Base-by-base conservation (phyloP, 2,888 invertebrate species). In the Thysanoteuthis rhombus region DNA sequence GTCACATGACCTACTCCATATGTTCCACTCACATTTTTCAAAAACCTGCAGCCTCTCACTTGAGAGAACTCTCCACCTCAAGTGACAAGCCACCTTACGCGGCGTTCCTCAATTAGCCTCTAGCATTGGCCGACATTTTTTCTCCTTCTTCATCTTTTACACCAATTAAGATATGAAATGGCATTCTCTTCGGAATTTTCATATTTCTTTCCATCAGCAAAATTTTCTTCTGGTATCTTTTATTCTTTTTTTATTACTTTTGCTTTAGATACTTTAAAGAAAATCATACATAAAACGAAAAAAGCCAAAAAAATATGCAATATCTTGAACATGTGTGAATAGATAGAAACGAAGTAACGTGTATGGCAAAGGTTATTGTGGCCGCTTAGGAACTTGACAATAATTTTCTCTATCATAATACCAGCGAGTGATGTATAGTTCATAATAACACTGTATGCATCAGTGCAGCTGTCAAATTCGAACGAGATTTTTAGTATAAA, bases 1-100 rank as follows among this genome's bases (percentile, higher is more conserved):
- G 75, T 75, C 75, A 75, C 75, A n/a, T n/a, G n/a, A n/a, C 75
- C 75, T 75, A 75, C 75, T 75, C 75, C 75, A 75, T 75, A 75
- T n/a, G 75, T 36, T 36, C 75, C n/a, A 75, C n/a, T 75, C 75
- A 75, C n/a, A n/a, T 75, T 75, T n/a, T 36, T 16, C 16, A 75
- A 75, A 75, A 75, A 12, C n/a, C n/a, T 75, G 75, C n/a, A 75
- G 75, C 75, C 75, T 75, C 75, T 36, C n/a, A 75, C 75, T 75
- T 75, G n/a, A 75, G 36, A 75, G 75, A 75, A 75, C 75, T 75
- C 75, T 75, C 75, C 75, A 75, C 75, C 75, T 75, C n/a, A n/a
- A 75, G 75, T 75, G 75, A 75, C 75, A 75, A 75, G 75, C 75
- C n/a, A n/a, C 75, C 75, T n/a, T 75, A 36, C 12, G 19, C 75